Conservation (phyloP, 2,113 vertebrate species). For the Forbesichthys papilliferus region DNA sequence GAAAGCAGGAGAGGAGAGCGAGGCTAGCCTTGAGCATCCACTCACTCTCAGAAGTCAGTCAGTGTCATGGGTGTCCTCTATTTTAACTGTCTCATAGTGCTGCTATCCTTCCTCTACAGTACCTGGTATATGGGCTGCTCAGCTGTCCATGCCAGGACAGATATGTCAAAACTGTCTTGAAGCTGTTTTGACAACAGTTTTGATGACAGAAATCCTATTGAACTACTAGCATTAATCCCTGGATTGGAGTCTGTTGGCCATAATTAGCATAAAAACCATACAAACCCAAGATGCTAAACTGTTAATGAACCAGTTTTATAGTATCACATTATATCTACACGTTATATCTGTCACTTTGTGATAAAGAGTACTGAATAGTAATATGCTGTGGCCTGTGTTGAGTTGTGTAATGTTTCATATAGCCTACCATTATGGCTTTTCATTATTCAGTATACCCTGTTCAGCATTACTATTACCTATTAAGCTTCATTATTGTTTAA, state of each 20-base stretch:
- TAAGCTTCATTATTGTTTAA: too few species aligned
- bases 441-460: too few species aligned
- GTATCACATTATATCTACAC: too few species aligned
- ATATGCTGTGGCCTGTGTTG: too few species aligned
- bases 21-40: constrained; percentile 34
- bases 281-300: constrained; percentile 15
- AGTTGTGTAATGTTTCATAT: too few species aligned
- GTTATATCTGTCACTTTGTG: constrained; percentile 1
- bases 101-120: constrained; percentile 14
- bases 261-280: constrained; percentile 22
- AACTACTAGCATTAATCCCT: constrained; percentile 32
- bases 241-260: constrained; percentile 4
- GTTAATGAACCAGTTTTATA: too few species aligned
- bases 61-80: constrained; percentile 34
- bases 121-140: constrained; percentile 22
- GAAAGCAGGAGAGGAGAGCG: constrained; percentile 31
- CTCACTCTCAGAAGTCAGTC: constrained; percentile 28
- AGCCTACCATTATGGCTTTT: too few species aligned
- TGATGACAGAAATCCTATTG: constrained; percentile 39
- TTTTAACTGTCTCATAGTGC: constrained; percentile 39
- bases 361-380: too few species aligned
- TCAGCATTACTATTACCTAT: too few species aligned
- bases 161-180: constrained; percentile 46
- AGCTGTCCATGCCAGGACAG: constrained; percentile 51
- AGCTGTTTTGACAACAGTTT: constrained; percentile 54